phyloP scores from a whole-genome alignment of 2,888 invertebrate genomes.

The Eupithecia centaureata region DNA sequence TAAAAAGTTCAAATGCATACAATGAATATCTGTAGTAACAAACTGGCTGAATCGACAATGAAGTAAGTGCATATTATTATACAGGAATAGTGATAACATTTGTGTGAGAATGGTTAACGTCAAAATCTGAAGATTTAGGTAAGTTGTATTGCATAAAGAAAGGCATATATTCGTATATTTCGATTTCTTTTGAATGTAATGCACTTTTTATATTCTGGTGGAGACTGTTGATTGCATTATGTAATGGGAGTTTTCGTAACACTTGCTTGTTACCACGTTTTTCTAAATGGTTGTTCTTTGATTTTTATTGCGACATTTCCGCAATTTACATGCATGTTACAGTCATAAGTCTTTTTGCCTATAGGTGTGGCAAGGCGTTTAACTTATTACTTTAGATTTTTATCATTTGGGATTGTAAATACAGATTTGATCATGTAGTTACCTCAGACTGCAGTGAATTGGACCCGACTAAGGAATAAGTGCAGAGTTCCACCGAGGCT shows the following conservation, averaged over 20 bases:
- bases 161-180: constrained; percentile 14
- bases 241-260: constrained; percentile 34
- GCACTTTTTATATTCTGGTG: constrained; percentile 33
- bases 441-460: neutral
- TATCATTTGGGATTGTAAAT: neutral
- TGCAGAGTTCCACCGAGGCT: neutral
- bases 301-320: constrained; percentile 33
- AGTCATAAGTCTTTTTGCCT: neutral
- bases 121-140: constrained; percentile 24
- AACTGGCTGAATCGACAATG: constrained; percentile 29
- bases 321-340: constrained; percentile 11
- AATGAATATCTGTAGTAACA: constrained; percentile 24
- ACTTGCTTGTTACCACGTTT: constrained; percentile 29
- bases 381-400: too few relatives aligned
- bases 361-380: neutral
- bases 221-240: constrained; percentile 36
- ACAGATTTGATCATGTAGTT: neutral
- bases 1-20: constrained; percentile 33
- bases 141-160: constrained; percentile 30
- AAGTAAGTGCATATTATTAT: constrained; percentile 28
- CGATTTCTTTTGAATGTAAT: constrained; percentile 22
- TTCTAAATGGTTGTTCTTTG: constrained; percentile 28
- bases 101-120: constrained; percentile 36
- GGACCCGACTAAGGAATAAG: neutral
- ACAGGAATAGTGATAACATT: constrained; percentile 28